Percentiles rank a stretch among this genome's conserved stretches.
phyloP scores from a whole-genome alignment of 2,113 vertebrate genomes.

The Callopanchax toddi region DNA sequence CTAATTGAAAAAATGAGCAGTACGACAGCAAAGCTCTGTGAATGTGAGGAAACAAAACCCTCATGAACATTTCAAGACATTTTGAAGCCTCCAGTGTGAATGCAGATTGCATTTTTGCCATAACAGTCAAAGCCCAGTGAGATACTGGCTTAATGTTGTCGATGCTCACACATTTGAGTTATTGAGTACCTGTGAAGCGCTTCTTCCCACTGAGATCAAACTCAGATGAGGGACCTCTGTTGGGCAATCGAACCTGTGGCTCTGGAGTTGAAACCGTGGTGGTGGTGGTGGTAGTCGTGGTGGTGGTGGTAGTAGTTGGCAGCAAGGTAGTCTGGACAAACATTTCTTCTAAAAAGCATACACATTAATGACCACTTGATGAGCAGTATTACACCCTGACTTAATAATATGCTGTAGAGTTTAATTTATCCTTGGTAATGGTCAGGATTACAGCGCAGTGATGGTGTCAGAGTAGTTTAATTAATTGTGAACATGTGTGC shows the following conservation, averaged over 20 bases:
- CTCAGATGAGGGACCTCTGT: constrained; percentile 83
- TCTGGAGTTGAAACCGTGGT: constrained; percentile 41
- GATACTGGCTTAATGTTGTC: neutral
- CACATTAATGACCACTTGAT: constrained; percentile 43
- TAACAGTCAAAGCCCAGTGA: too few species aligned
- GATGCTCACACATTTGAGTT: neutral
- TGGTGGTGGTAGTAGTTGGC: constrained; percentile 44
- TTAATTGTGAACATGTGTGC: constrained; percentile 43
- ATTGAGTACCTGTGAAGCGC: constrained; percentile 88
- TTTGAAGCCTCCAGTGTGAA: too few species aligned
- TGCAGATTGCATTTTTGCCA: too few species aligned
- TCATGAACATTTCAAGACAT: too few species aligned
- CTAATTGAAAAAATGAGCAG: too few species aligned
- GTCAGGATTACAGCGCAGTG: constrained; percentile 14
- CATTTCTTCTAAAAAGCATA: constrained; percentile 69
- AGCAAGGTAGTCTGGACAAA: constrained; percentile 79
- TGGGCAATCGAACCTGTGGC: constrained; percentile 68
- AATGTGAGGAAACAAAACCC: too few species aligned
- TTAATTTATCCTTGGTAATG: constrained; percentile 38
- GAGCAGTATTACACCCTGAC: constrained; percentile 11
- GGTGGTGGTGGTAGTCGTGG: constrained; percentile 27
- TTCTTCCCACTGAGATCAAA: constrained; percentile 90
- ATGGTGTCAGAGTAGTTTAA: constrained; percentile 32
- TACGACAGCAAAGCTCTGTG: too few species aligned
- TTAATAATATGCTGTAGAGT: constrained; percentile 12